These are phyloP conservation scores for Amazona vittata DNA, from an alignment of 2,113 vertebrate genomes.

Conservation along the genomic window DNA sequence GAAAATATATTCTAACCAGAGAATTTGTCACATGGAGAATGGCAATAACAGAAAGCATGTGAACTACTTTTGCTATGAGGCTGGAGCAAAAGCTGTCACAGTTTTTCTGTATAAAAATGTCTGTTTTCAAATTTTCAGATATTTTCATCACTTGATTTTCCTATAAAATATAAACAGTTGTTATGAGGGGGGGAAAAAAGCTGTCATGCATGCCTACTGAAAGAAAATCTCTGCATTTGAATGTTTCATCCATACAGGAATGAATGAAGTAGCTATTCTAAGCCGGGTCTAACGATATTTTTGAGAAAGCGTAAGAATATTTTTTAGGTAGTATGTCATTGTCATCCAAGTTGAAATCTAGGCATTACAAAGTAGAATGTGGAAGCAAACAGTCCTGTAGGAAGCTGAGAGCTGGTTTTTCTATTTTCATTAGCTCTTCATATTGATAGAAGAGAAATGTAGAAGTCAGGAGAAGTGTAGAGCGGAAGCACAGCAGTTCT, in stretches of 20 bases:
- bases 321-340: not conserved
- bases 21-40: constrained; percentile 1
- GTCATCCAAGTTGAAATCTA: not conserved
- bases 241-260: not conserved
- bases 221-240: not conserved
- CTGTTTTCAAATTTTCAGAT: constrained; percentile 1
- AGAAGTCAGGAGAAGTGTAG: not conserved
- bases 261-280: not conserved
- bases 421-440: not conserved
- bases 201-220: not conserved
- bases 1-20: not conserved
- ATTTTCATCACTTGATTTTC: constrained; percentile 9
- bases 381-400: not conserved
- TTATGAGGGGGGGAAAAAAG: not conserved
- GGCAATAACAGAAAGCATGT: not conserved
- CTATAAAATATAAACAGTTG: not conserved
- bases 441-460: not conserved
- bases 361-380: not conserved
- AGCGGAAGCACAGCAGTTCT: not conserved
- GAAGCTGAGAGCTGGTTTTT: not conserved
- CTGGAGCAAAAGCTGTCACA: constrained; percentile 10
- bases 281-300: not conserved
- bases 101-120: not conserved
- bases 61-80: not conserved
- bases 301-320: not conserved